phyloP scores from a whole-genome alignment of 1,140 invertebrate species.

The Ceratosolen solmsi region DNA sequence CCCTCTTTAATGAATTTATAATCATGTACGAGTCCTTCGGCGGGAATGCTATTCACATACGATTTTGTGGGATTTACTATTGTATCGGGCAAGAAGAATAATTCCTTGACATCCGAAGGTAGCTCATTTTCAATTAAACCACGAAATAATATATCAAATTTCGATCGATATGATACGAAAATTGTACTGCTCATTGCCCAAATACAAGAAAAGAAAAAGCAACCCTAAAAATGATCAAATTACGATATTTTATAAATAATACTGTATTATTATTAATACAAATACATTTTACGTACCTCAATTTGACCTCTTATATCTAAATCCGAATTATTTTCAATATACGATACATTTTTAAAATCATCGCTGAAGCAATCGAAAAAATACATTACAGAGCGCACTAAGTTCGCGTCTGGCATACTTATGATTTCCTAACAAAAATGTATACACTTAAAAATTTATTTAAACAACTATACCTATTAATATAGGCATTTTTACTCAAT shows the following conservation, averaged over 20 bases:
- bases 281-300: constrained; percentile 73
- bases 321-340: constrained; percentile 80
- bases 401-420: constrained; percentile 87
- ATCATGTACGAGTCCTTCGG: constrained; percentile 87
- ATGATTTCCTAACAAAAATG: constrained; percentile 82
- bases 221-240: constrained; percentile 83
- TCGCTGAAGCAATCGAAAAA: constrained; percentile 92
- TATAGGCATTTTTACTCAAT: too few species aligned
- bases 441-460: background rate
- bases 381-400: constrained; percentile 88
- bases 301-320: constrained; percentile 85
- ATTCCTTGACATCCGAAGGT: constrained; percentile 75
- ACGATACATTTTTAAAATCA: constrained; percentile 88
- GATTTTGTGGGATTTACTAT: constrained; percentile 78
- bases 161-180: constrained; percentile 81
- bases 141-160: constrained; percentile 87
- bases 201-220: constrained; percentile 93
- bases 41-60: constrained; percentile 84
- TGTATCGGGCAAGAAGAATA: constrained; percentile 74
- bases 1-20: constrained; percentile 93
- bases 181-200: constrained; percentile 92
- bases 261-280: too few species aligned
- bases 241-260: too few species aligned
- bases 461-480: too few species aligned
- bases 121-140: constrained; percentile 84